Evolutionary conservation across 2,797 vertebrate species (phyloP), one percentile per base, ranked within the genome.

Genomic region (Atherinosoma microstoma): DNA sequence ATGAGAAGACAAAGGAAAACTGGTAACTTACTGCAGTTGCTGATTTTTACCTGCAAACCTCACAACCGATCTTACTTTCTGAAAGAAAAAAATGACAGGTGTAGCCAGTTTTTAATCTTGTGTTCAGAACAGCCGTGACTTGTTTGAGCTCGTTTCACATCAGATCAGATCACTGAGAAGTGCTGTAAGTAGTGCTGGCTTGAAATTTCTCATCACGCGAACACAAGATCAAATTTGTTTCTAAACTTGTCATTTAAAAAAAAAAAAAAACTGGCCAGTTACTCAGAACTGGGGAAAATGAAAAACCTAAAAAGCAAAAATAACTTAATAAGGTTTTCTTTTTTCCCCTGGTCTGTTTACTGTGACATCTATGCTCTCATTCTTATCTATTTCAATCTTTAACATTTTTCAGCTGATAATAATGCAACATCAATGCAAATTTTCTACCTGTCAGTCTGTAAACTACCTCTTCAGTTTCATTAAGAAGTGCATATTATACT

Each of bases 1-100:
- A 89, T 90, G 70, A 96, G 90, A 86, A 94, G 95, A 85, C 95
- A 95, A 67, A 96, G 96, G 88, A 99, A 94, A 95, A 96, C 96
- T 53, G 98, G 98, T 99, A 92, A 35, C 27, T 61, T 24, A 20
- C 60, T 70, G 24, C 64, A 35, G 4, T 58, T 11, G 59, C 30
- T 7, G 4, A 18, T 76, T 34, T 9, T 22, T 49, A 8, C 32
- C 47, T 60, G 11, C 68, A 49, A 42, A 29, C n/a, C 49, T 42
- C 15, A 29, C 56, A 34, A 3, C 78, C 66, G 9, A 57, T 32
- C 10, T 57, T 49, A 22, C 45, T 49, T 49, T 29, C 27, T 56
- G 27, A 6, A 65, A 13, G 20, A 13, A 53, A 72, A 72, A 76
- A 72, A 76, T 66, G 73, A 75, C 83, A 76, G 0, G 71, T 59